phyloP scores from a whole-genome alignment of 1,140 invertebrate species.

The Saccostrea glomerata region DNA sequence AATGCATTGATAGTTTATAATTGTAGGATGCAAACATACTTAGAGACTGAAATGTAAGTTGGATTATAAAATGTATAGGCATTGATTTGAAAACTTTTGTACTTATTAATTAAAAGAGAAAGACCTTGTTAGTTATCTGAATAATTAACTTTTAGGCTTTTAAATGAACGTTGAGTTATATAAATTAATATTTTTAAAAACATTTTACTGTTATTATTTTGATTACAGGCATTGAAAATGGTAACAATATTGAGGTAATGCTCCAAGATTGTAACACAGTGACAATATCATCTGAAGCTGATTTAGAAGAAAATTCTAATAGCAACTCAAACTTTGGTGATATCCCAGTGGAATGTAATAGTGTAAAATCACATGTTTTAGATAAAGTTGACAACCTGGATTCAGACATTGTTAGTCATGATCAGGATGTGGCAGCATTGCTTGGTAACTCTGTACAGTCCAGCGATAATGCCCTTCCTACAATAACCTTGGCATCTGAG shows the following conservation, averaged over 20 bases:
- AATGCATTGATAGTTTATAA: too few relatives aligned
- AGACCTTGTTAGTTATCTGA: too few relatives aligned
- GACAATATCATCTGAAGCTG: background rate
- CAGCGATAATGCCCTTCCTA: constrained; percentile 45
- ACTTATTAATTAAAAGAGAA: too few relatives aligned
- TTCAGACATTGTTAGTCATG: constrained; percentile 1
- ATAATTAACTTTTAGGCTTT: too few relatives aligned
- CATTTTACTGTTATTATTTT: background rate
- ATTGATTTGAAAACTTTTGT: too few relatives aligned
- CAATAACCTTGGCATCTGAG: constrained; percentile 32
- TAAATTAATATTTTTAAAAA: background rate
- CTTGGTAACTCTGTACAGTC: constrained; percentile 30
- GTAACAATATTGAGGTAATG: constrained; percentile 17
- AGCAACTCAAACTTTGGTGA: background rate
- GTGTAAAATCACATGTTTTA: constrained; percentile 9
- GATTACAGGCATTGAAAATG: constrained; percentile 30
- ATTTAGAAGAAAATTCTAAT: background rate
- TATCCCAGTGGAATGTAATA: constrained; percentile 21
- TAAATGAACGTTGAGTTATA: too few relatives aligned
- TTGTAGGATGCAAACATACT: too few relatives aligned
- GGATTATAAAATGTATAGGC: too few relatives aligned
- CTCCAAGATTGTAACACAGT: constrained; percentile 18
- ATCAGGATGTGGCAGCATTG: constrained; percentile 6
- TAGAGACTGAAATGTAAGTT: too few relatives aligned
- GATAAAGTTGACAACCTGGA: constrained; percentile 38